These are phyloP conservation scores for Theodoxus fluviatilis DNA, from an alignment of 2,888 invertebrate genomes.

Conservation along the genomic window DNA sequence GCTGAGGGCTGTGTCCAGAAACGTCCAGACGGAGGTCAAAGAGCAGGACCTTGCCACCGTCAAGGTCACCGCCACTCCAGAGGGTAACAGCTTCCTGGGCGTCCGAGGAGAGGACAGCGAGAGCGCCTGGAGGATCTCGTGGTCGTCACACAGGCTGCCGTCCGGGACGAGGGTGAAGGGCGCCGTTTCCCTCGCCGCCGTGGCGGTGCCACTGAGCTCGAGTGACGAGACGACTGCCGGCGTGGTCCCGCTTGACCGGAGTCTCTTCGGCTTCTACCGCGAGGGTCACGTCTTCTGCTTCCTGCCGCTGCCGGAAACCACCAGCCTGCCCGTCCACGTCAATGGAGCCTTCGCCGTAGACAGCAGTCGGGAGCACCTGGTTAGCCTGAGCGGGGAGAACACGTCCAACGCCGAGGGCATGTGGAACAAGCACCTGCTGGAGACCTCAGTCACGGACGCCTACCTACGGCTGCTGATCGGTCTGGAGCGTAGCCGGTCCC, in stretches of 20 bases:
- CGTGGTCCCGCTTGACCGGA: neutral
- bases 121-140: conserved; percentile 25
- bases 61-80: neutral
- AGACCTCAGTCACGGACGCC: no score
- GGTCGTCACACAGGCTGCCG: conserved; percentile 24
- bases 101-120: neutral
- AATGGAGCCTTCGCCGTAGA: no score
- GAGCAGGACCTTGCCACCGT: neutral
- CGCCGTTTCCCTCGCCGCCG: conserved; percentile 36
- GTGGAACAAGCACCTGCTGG: no score
- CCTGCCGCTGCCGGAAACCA: conserved; percentile 52
- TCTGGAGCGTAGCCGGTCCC: no score
- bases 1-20: neutral
- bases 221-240: conserved; percentile 53
- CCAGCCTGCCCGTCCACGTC: no score
- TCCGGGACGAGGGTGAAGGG: conserved; percentile 24
- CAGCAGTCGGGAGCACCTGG: no score
- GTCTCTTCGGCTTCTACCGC: conserved; percentile 36
- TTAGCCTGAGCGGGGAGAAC: no score
- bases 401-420: no score
- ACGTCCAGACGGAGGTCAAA: no score
- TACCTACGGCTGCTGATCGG: no score
- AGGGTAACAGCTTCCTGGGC: neutral
- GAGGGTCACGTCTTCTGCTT: conserved; percentile 53
- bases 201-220: conserved; percentile 38